phyloP scores from a whole-genome alignment of 2,888 invertebrate species.

The Ommatoiulus sabulosus region DNA sequence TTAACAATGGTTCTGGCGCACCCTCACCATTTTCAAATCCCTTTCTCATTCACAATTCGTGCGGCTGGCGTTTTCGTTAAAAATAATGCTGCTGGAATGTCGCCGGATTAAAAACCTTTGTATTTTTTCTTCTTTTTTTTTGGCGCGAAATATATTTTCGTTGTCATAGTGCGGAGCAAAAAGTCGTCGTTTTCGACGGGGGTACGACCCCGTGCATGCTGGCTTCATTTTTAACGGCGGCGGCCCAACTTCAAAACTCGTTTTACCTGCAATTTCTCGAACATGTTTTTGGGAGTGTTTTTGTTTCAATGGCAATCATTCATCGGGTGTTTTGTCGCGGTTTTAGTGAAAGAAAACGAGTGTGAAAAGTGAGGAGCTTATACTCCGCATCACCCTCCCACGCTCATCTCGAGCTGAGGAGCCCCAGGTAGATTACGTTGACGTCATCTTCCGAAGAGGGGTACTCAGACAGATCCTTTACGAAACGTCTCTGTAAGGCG shows the following conservation, averaged over 20 bases:
- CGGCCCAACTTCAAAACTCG: background rate
- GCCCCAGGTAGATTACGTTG: no score
- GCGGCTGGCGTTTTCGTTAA: background rate
- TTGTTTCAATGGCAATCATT: background rate
- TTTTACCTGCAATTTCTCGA: background rate
- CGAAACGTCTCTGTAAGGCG: no score
- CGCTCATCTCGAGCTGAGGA: no score
- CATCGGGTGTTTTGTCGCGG: background rate
- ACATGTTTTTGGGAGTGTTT: background rate
- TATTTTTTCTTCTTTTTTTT: background rate
- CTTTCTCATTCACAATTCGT: constrained; percentile 42
- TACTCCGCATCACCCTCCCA: background rate
- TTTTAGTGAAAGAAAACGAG: constrained; percentile 14
- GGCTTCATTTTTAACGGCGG: constrained; percentile 13
- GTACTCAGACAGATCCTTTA: no score
- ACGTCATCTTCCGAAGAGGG: no score
- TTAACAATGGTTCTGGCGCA: constrained; percentile 38
- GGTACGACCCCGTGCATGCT: background rate
- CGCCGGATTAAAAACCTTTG: constrained; percentile 13
- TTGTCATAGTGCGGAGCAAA: background rate
- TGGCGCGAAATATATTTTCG: constrained; percentile 18
- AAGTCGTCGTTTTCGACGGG: constrained; percentile 6
- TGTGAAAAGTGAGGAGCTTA: background rate
- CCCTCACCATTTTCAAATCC: constrained; percentile 29
- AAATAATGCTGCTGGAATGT: constrained; percentile 38